Conservation (phyloP, 2,888 invertebrate species). For the Deilephila porcellus region DNA sequence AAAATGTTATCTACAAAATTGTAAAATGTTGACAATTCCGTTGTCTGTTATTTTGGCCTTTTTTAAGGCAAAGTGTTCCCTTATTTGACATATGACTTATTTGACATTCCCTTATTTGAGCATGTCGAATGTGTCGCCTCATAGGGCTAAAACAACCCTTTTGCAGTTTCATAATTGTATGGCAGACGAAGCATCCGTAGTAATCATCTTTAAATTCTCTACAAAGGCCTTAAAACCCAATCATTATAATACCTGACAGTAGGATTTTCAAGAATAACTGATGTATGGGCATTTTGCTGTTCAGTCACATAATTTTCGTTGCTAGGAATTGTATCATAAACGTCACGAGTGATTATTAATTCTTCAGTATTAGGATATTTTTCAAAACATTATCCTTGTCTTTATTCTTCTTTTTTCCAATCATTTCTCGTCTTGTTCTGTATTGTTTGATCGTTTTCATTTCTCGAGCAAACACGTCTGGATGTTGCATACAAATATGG, state of each 20-base stretch:
- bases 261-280: not conserved
- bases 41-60: not conserved
- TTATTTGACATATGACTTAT: not conserved
- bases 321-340: not conserved
- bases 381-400: not conserved
- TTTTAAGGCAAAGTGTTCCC: not conserved
- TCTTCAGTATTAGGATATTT: not conserved
- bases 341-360: not conserved
- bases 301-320: not conserved
- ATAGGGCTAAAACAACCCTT: not conserved
- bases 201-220: not conserved
- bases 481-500: not conserved
- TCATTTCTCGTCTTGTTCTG: not conserved
- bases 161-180: not conserved
- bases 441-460: not conserved
- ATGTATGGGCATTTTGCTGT: not conserved
- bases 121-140: not conserved
- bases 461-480: not conserved
- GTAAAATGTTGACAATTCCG: too few species aligned
- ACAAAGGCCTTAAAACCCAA: not conserved
- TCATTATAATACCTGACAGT: not conserved
- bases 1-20: too few species aligned
- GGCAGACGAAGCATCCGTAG: not conserved
- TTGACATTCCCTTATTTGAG: too few species aligned
- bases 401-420: not conserved